phyloP scores from a whole-genome alignment of 2,797 vertebrate genomes.

The Takifugu rubripes region DNA sequence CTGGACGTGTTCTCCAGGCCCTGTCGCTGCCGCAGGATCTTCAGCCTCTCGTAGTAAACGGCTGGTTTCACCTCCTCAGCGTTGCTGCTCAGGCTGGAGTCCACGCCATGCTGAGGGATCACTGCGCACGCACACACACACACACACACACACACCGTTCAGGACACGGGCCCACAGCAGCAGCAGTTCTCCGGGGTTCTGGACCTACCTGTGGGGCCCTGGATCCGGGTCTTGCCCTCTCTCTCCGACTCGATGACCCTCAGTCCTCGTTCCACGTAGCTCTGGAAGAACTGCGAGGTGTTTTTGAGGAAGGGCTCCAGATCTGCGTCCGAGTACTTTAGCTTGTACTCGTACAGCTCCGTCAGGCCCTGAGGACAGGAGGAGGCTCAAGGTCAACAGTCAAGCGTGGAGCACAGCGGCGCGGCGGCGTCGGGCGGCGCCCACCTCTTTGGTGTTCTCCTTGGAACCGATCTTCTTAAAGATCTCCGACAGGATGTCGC shows the following conservation, averaged over 20 bases:
- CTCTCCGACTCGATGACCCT: slow-evolving; percentile 93
- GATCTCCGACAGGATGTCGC: slow-evolving; percentile 95
- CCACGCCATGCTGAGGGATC: slow-evolving; percentile 83
- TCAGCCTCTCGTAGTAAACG: slow-evolving; percentile 93
- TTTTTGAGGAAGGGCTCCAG: slow-evolving; percentile 96
- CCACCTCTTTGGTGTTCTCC: slow-evolving; percentile 97
- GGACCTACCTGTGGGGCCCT: slow-evolving; percentile 80
- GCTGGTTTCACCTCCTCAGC: slow-evolving; percentile 92
- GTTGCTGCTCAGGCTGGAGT: slow-evolving; percentile 75
- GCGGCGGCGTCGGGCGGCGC: too few species aligned
- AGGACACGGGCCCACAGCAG: background rate
- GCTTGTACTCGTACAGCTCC: slow-evolving; percentile 96
- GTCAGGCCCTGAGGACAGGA: slow-evolving; percentile 82
- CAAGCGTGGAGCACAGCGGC: background rate
- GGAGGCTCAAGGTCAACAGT: background rate
- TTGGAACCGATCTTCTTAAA: slow-evolving; percentile 99
- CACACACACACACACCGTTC: background rate
- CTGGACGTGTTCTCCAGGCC: slow-evolving; percentile 92
- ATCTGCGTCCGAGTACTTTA: slow-evolving; percentile 94
- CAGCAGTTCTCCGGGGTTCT: background rate
- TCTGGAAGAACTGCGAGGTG: slow-evolving; percentile 97
- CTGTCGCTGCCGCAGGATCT: slow-evolving; percentile 93
- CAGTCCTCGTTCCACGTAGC: slow-evolving; percentile 97
- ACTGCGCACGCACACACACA: slow-evolving; percentile 65
- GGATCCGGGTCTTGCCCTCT: slow-evolving; percentile 87